Conservation (phyloP, 2,888 invertebrate species). For the Mechanitis mazaeus region DNA sequence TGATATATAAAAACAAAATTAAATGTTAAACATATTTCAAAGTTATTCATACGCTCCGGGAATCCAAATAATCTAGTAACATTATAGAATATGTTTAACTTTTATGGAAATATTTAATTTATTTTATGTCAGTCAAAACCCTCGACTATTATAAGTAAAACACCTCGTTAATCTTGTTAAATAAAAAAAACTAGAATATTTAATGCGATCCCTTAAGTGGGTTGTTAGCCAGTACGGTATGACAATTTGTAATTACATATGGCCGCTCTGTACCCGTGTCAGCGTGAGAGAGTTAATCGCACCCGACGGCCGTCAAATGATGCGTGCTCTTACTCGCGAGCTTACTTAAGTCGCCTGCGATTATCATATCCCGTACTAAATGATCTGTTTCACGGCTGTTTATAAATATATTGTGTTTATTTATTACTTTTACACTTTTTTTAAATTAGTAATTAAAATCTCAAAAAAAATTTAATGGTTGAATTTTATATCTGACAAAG, state of each 20-base stretch:
- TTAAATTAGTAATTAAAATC: neutral
- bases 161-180: no score
- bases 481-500: neutral
- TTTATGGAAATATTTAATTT: no score
- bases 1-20: slow-evolving; percentile 70
- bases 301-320: slow-evolving; percentile 65
- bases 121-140: no score
- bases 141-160: no score
- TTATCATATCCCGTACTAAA: slow-evolving; percentile 52
- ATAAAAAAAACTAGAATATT: neutral
- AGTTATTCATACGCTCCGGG: slow-evolving; percentile 67
- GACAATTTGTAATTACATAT: slow-evolving; percentile 52
- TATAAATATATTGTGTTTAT: slow-evolving; percentile 9
- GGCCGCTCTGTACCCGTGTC: slow-evolving; percentile 54
- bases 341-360: slow-evolving; percentile 63
- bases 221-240: slow-evolving; percentile 15
- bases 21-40: slow-evolving; percentile 64
- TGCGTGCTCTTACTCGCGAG: slow-evolving; percentile 57
- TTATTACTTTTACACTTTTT: neutral
- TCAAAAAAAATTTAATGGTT: neutral
- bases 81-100: no score
- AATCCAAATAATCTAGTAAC: slow-evolving; percentile 38
- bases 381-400: slow-evolving; percentile 45
- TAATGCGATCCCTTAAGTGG: slow-evolving; percentile 10
- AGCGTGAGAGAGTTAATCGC: slow-evolving; percentile 54